Conservation (phyloP, 2,113 vertebrate genomes). For the Gambusia affinis region DNA sequence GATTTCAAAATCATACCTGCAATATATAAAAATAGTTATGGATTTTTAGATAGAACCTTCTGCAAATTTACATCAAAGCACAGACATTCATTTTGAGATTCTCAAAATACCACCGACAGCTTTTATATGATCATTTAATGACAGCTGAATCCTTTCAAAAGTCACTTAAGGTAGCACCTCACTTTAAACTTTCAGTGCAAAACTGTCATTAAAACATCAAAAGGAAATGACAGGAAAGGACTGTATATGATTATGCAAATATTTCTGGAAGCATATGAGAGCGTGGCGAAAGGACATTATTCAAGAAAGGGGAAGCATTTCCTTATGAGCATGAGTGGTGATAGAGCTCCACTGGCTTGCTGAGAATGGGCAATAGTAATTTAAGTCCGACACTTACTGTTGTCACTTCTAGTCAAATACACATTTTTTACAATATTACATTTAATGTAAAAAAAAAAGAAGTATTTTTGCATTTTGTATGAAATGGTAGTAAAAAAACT, state of each 20-base stretch:
- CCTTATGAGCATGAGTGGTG: slow-evolving; percentile 20
- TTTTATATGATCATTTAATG: neutral
- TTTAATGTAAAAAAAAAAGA: too few species aligned
- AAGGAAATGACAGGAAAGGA: neutral
- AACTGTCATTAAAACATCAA: slow-evolving; percentile 24
- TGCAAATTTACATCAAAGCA: neutral
- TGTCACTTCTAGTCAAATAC: slow-evolving; percentile 2
- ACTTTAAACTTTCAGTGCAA: slow-evolving; percentile 6
- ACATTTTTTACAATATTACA: too few species aligned
- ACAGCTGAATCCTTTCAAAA: neutral
- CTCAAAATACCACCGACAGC: neutral
- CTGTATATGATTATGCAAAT: neutral
- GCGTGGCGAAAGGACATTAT: slow-evolving; percentile 32
- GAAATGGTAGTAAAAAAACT: too few species aligned
- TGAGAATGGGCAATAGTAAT: slow-evolving; percentile 24
- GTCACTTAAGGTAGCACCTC: neutral
- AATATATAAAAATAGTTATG: neutral
- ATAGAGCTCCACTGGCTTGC: slow-evolving; percentile 28
- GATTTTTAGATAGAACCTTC: neutral
- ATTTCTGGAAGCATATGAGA: slow-evolving; percentile 30
- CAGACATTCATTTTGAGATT: neutral
- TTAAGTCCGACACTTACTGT: slow-evolving; percentile 42
- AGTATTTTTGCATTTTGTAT: too few species aligned
- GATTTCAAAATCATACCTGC: neutral
- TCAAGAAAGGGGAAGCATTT: slow-evolving; percentile 24